Base-by-base conservation (phyloP, 2,888 invertebrate species). In the Merodon equestris region DNA sequence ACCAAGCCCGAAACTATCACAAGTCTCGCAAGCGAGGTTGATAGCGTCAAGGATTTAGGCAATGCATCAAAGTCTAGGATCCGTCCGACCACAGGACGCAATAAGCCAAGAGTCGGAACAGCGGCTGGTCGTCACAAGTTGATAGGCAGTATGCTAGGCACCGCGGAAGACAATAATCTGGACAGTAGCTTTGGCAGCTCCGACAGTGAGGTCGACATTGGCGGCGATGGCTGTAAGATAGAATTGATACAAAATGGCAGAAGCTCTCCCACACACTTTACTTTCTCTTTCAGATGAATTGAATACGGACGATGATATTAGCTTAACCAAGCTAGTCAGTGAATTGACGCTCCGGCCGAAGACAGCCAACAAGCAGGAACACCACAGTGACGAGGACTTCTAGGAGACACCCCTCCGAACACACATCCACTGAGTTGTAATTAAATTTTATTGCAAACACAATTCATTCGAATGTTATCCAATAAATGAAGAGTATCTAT, bases 131-230 rank as follows among this genome's bases (percentile, higher is more conserved):
- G 83, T 5, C 73, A 82, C 18, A 83, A 82, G 38, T 15, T 82
- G 9, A 75, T 82, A 38, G 84, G 84, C 1, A 83, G 81, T 34
- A 82, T 82, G 79, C 54, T 77, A 13, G 82, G 82, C 1, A 81
- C 73, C 0, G 82, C 82, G 9, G 84, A 84, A 4, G 84, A 84
- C 15, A 82, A 84, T 40, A 86, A 86, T 9, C 86, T 88, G 56
- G 88, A 88, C 64, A 89, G 89, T 82, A 86, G 87, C 14, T 85
- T 89, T 18, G 88, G 86, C 18, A 89, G 89, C 73, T 86, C 88
- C 0, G 87, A 87, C 13, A 89, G 88, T 75, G 88, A 89, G 18
- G 77, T 88, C 13, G 87, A 88, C 58, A 84, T 89, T 57, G 85
- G 85, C 13, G 83, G 75, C 4, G 81, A 75, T 9, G 82, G 19